Evolutionary conservation across 2,113 vertebrate genomes (phyloP), one percentile per base, ranked within the genome.

Genomic region (Anoura caudifer): DNA sequence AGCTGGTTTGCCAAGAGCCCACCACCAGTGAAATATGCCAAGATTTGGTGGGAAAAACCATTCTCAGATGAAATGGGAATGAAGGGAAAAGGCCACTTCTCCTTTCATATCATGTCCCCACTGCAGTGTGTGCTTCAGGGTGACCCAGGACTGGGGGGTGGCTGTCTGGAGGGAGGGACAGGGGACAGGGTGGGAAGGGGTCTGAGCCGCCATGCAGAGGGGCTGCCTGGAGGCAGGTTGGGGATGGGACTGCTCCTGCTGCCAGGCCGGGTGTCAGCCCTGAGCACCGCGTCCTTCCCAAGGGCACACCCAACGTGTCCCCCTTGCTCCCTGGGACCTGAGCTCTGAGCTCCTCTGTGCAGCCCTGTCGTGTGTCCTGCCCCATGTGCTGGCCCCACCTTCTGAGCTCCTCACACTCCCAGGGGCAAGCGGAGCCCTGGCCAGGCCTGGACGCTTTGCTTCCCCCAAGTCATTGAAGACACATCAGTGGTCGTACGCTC

Each of bases 261-360:
- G n/a, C 3, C 6, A 38, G 45, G n/a, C 87, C n/a, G 70, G 54
- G 43, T 3, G 50, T 43, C 50, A 28, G 33, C 28, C 41, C 20
- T 73, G 56, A 17, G 41, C 0, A 0, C 33, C 3, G 24, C 1
- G 0, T 59, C 22, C 38, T 36, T 20, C 31, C 24, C 5, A 4
- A 24, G 13, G 7, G 43, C 38, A 36, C 11, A 79, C 2, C 59
- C 16, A 12, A 6, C 4, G 0, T 2, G 1, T 4, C 11, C 50
- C 22, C 31, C 1, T 65, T 8, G 0, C 41, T 36, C 10, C 9
- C 19, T 24, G 28, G 56, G 16, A 43, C 52, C 69, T 4, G 20
- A 24, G 28, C 69, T 36, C 86, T 11, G 50, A 22, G 12, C 59
- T 33, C 33, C 13, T 12, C 47, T n/a, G 13, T 16, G 41, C 4